phyloP scores from a whole-genome alignment of 2,113 vertebrate genomes.

The Trogon melanurus region DNA sequence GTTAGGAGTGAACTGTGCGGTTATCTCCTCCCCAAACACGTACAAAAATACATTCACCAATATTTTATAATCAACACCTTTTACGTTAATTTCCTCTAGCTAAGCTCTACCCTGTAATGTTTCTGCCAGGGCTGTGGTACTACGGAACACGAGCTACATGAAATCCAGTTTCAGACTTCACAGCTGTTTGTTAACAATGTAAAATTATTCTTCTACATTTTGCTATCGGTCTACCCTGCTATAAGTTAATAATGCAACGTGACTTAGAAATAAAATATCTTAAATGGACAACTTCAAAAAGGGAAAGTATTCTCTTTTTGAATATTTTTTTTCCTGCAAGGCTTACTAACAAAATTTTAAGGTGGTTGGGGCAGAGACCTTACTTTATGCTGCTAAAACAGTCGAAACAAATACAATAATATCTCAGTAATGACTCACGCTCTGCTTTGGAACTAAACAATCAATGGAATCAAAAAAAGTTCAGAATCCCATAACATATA shows the following conservation, averaged over 20 bases:
- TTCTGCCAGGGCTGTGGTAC: neutral
- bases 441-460: neutral
- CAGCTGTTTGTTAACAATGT: neutral
- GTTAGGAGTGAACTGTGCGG: conserved; percentile 15
- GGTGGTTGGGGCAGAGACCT: neutral
- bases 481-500: neutral
- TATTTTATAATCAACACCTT: neutral
- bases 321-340: neutral
- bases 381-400: neutral
- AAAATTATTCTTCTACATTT: neutral
- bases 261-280: neutral
- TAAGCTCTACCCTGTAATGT: neutral
- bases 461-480: neutral
- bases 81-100: neutral
- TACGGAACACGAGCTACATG: neutral
- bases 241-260: neutral
- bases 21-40: conserved; percentile 21
- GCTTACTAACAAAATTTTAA: neutral
- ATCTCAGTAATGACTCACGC: neutral
- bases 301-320: neutral
- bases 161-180: neutral
- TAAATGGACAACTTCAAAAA: neutral
- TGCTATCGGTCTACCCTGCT: neutral
- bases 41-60: neutral
- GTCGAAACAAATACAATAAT: neutral